Conservation (phyloP, 2,113 vertebrate genomes). For the Vulpes vulpes region DNA sequence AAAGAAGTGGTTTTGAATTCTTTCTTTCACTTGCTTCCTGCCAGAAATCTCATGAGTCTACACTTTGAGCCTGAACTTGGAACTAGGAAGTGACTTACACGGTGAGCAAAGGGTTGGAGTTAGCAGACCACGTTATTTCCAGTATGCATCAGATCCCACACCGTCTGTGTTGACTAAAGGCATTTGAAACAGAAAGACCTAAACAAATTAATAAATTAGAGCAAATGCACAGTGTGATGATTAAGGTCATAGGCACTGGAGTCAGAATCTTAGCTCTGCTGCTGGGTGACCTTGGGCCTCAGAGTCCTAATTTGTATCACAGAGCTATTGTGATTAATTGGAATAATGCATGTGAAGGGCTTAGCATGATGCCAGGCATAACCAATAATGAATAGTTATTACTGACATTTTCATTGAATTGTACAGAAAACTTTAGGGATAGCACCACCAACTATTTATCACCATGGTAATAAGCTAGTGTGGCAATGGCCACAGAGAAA, state of each 20-base stretch:
- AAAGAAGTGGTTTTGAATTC: constrained; percentile 78
- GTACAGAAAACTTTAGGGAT: background rate
- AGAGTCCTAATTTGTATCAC: background rate
- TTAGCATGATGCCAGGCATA: background rate
- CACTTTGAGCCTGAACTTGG: constrained; percentile 70
- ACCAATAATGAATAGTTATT: background rate
- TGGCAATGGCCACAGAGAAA: background rate
- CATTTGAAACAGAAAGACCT: background rate
- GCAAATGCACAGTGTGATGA: background rate
- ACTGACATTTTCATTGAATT: constrained; percentile 57
- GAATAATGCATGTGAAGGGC: background rate
- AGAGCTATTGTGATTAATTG: background rate
- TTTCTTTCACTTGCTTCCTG: constrained; percentile 71
- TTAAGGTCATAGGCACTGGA: background rate
- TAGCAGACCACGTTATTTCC: background rate
- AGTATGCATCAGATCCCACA: background rate
- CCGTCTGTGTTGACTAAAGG: background rate
- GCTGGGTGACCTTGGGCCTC: background rate
- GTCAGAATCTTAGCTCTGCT: background rate
- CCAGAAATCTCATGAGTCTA: constrained; percentile 64
- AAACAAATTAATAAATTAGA: background rate
- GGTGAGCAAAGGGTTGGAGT: background rate
- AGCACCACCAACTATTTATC: constrained; percentile 4
- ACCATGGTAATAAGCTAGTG: constrained; percentile 37
- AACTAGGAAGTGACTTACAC: background rate